Base-by-base conservation (phyloP, 2,113 vertebrate species). In the Vicugna pacos region DNA sequence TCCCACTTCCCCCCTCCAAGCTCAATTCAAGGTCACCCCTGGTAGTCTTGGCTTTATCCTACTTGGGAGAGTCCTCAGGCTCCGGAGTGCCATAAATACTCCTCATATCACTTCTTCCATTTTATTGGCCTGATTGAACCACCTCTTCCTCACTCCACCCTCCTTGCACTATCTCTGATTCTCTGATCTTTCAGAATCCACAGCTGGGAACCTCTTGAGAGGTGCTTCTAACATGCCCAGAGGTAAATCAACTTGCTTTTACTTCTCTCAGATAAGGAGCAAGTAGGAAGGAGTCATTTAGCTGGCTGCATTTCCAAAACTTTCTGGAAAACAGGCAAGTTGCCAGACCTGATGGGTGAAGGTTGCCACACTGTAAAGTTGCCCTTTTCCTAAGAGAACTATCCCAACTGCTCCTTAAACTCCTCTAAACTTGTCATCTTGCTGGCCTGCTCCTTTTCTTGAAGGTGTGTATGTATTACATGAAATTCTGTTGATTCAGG, bases 71-170 rank as follows among this genome's bases (percentile, higher is more conserved):
- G 60, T 38, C 70, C 50, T 72, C 38, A 17, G 84, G 22, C 38
- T 82, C 89, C 76, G 50, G 42, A 56, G 22, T 64, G 50, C 76
- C 86, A 64, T 97, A 95, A 93, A 75, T 62, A 77, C 42, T 8
- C 48, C 50, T 54, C 24, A 2, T 77, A 73, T 67, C 82, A 70
- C 32, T 42, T 28, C 65, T 89, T 77, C 88, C 19, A 54, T 48
- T 94, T 85, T 75, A 92, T 46, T 50, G 70, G 69, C 17, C 62
- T 52, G 4, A 26, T 9, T 48, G 80, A 97, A 84, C 72, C 70
- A 89, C 76, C 67, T 76, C 67, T 73, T 80, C 67, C 72, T 90
- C 28, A 24, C 38, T 50, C 35, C 42, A 17, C n/a, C 91, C 89
- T 93, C 60, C 85, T 60, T 67, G 46, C 26, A 32, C 86, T 94